Conservation (phyloP, 2,113 vertebrate species). For the Propithecus coquereli region DNA sequence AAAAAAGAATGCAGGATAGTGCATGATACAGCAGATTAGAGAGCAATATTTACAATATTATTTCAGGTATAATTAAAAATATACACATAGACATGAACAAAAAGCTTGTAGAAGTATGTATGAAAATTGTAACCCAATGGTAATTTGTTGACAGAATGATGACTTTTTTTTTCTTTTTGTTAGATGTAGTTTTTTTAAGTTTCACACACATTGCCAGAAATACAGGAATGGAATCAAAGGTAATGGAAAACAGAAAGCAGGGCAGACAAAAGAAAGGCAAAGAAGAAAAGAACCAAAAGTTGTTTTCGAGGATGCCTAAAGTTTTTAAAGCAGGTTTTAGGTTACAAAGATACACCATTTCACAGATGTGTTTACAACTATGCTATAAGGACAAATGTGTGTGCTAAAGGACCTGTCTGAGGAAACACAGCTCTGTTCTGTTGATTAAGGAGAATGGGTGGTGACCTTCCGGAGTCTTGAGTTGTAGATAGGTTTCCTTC, state of each 20-base stretch:
- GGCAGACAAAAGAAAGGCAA: background rate
- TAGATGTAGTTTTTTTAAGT: background rate
- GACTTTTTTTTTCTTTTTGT: background rate
- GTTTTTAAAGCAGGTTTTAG: slow-evolving; percentile 9
- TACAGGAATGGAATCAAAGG: background rate
- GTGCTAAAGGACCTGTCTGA: slow-evolving; percentile 62
- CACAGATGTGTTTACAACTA: slow-evolving; percentile 64
- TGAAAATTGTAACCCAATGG: background rate
- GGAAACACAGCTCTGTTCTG: slow-evolving; percentile 78
- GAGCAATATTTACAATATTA: background rate
- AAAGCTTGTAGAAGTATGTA: background rate
- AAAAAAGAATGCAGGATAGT: background rate
- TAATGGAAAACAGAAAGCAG: slow-evolving; percentile 3
- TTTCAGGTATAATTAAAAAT: background rate
- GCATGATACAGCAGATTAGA: background rate
- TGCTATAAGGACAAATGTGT: slow-evolving; percentile 63
- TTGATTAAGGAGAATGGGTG: slow-evolving; percentile 80
- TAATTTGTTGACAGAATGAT: background rate
- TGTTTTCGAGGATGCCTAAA: background rate
- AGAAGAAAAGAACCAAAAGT: background rate
- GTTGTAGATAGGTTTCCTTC: slow-evolving; percentile 82
- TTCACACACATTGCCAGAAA: background rate
- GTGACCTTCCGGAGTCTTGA: slow-evolving; percentile 81
- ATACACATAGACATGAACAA: background rate
- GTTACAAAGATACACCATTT: slow-evolving; percentile 45